Conservation (phyloP, 2,797 vertebrate genomes). For the Spinus pinus region DNA sequence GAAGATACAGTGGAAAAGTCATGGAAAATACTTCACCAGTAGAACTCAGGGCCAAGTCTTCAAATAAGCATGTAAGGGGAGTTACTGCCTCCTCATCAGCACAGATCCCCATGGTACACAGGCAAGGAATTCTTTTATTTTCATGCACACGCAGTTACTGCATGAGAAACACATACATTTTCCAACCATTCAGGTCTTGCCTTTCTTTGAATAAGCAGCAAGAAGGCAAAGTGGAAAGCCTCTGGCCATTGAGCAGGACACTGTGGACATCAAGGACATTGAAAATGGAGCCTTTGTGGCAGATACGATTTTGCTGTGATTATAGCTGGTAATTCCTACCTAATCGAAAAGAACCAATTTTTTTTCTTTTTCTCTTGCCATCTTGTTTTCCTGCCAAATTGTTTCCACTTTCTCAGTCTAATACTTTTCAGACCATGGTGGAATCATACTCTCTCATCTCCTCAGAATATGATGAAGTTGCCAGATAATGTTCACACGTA, state of each 20-base stretch:
- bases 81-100: neutral
- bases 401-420: neutral
- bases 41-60: conserved; percentile 15
- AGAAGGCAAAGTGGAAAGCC: conserved; percentile 12
- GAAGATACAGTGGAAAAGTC: neutral
- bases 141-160: neutral
- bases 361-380: neutral
- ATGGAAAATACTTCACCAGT: neutral
- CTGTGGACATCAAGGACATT: neutral
- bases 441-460: neutral
- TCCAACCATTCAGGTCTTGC: neutral
- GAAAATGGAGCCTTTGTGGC: conserved; percentile 5
- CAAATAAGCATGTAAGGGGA: neutral
- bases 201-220: neutral
- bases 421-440: neutral
- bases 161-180: neutral
- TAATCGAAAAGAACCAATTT: neutral
- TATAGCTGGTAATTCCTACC: neutral
- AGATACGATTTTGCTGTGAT: neutral
- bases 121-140: neutral
- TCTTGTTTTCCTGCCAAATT: conserved; percentile 18
- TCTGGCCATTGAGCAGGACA: neutral
- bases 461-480: conserved; percentile 23
- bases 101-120: neutral
- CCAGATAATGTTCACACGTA: conserved; percentile 44